phyloP scores from a whole-genome alignment of 2,797 vertebrate genomes.

The Semaprochilodus insignis region DNA sequence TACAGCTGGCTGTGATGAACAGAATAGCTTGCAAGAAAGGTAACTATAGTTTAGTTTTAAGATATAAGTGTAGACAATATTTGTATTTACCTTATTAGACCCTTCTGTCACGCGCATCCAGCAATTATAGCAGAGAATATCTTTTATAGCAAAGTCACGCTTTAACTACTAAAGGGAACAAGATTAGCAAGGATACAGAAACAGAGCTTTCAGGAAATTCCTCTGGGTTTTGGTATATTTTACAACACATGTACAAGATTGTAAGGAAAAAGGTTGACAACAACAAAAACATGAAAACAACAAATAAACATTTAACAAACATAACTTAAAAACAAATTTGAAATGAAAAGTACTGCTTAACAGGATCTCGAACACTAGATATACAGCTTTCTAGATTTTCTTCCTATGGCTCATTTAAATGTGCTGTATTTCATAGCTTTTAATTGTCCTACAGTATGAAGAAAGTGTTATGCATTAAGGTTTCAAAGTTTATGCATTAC shows the following conservation, averaged over 20 bases:
- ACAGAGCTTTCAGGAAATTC: not conserved
- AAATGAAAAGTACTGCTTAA: not conserved
- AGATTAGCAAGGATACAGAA: not conserved
- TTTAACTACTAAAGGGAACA: not conserved
- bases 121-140: too few relatives aligned
- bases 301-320: not conserved
- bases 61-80: not conserved
- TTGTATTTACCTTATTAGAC: not conserved
- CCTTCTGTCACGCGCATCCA: too few relatives aligned
- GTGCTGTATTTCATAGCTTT: not conserved
- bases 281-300: not conserved
- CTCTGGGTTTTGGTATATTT: not conserved
- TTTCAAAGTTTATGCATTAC: not conserved
- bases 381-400: not conserved
- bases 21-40: not conserved
- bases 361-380: not conserved
- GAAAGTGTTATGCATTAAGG: not conserved
- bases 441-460: not conserved
- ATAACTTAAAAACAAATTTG: not conserved
- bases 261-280: not conserved
- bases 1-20: not conserved
- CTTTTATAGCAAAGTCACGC: not conserved
- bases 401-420: not conserved
- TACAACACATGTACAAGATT: not conserved
- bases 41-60: not conserved